phyloP scores from a whole-genome alignment of 2,113 vertebrate species.

The Cyphomyrus plagiostoma region DNA sequence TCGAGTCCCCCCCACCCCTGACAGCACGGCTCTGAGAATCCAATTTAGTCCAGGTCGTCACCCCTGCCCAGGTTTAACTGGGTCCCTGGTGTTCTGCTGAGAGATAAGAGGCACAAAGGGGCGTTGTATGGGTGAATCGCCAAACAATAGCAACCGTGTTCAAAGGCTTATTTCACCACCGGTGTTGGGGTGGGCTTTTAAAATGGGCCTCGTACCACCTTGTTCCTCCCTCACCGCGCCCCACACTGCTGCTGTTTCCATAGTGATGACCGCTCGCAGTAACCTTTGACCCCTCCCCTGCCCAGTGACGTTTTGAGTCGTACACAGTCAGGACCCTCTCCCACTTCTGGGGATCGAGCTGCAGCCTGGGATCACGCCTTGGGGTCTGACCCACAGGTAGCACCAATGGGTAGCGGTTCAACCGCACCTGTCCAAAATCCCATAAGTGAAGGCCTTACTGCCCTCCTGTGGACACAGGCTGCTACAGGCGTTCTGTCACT shows the following conservation, averaged over 20 bases:
- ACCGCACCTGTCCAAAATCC: background rate
- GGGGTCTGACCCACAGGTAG: background rate
- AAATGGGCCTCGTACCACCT: background rate
- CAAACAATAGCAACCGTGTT: conserved; percentile 13
- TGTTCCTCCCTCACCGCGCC: background rate
- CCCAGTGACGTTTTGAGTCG: background rate
- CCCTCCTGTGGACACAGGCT: background rate
- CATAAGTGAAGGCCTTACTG: background rate
- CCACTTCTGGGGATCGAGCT: background rate
- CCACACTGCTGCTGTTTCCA: background rate
- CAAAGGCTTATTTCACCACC: background rate
- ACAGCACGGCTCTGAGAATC: conserved; percentile 14
- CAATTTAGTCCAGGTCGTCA: conserved; percentile 19
- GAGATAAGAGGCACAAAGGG: conserved; percentile 22
- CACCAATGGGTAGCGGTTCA: background rate
- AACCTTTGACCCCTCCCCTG: background rate
- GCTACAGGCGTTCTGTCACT: background rate
- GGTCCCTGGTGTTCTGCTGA: background rate
- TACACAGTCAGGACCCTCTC: background rate
- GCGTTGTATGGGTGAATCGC: background rate
- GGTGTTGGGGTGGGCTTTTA: background rate
- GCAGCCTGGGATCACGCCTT: background rate
- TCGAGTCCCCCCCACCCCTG: conserved; percentile 7
- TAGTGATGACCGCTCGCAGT: background rate
- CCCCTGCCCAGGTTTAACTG: conserved; percentile 5